A percentile compares a stretch with the other conserved stretches of the same genome.
Conservation (phyloP, 2,113 vertebrate genomes). For the Bostrychus sinensis region DNA sequence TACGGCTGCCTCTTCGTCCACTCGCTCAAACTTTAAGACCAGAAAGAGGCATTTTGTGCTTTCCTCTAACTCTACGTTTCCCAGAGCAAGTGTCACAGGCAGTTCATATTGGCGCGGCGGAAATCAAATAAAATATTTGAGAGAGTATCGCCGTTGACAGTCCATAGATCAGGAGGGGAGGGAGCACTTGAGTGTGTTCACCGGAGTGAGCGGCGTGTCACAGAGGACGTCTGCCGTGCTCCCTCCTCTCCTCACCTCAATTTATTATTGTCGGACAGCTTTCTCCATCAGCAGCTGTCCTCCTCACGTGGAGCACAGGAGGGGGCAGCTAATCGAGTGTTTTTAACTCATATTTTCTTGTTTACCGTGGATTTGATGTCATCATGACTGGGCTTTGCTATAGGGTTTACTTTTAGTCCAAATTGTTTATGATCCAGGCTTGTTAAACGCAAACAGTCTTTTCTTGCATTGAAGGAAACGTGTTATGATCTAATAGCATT, state of each 20-base stretch:
- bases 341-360: constrained; percentile 1
- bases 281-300: constrained; percentile 44
- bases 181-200: constrained; percentile 57
- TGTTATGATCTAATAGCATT: too few species aligned
- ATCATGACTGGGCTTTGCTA: background rate
- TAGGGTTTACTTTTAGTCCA: background rate
- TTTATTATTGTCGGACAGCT: constrained; percentile 58
- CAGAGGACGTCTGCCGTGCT: constrained; percentile 58
- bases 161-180: constrained; percentile 71
- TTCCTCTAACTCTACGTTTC: constrained; percentile 33
- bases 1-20: constrained; percentile 8
- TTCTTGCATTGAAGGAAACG: too few species aligned
- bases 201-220: constrained; percentile 61
- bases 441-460: too few species aligned
- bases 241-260: constrained; percentile 61
- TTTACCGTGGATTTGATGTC: background rate
- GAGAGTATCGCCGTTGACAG: constrained; percentile 66
- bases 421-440: too few species aligned
- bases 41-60: constrained; percentile 25
- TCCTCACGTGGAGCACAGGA: constrained; percentile 20
- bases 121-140: constrained; percentile 69
- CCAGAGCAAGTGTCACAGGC: constrained; percentile 59
- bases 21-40: constrained; percentile 47
- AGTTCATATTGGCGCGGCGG: constrained; percentile 55
- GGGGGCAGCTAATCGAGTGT: background rate